Evolutionary conservation across 2,888 invertebrate genomes (phyloP).

Genomic region (Agrochola lychnidis): DNA sequence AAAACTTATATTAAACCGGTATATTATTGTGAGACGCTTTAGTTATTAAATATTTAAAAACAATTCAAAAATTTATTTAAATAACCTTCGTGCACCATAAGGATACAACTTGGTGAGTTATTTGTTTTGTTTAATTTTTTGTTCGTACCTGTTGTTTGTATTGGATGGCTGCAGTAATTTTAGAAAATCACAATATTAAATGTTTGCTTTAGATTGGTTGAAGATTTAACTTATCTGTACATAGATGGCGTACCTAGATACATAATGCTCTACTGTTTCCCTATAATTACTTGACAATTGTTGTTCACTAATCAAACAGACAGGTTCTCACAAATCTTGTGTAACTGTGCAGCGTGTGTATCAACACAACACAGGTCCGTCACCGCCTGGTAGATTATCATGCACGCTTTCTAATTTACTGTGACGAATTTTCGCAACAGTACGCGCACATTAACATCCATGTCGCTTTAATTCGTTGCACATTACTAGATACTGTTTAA

Average conservation of each 20-base stretch:
- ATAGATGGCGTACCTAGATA: neutral
- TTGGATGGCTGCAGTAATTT: slow-evolving; percentile 18
- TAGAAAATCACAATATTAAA: slow-evolving; percentile 16
- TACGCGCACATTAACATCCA: slow-evolving; percentile 71
- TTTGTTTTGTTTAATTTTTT: slow-evolving; percentile 57
- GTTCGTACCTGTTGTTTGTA: slow-evolving; percentile 33
- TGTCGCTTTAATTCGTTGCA: slow-evolving; percentile 72
- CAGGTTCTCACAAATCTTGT: slow-evolving; percentile 56
- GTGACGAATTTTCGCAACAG: slow-evolving; percentile 84
- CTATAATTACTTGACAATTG: slow-evolving; percentile 23
- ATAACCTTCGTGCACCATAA: slow-evolving; percentile 32
- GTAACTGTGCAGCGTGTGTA: slow-evolving; percentile 59
- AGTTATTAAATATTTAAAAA: slow-evolving; percentile 21
- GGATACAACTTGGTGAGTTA: slow-evolving; percentile 59
- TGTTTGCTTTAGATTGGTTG: slow-evolving; percentile 3
- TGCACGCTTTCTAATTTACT: slow-evolving; percentile 88
- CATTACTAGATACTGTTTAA: slow-evolving; percentile 60
- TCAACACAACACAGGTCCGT: slow-evolving; percentile 64
- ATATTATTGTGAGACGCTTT: slow-evolving; percentile 52
- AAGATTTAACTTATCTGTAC: neutral
- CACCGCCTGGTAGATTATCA: slow-evolving; percentile 72
- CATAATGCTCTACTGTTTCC: neutral
- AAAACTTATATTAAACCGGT: slow-evolving; percentile 39
- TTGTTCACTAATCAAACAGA: slow-evolving; percentile 34
- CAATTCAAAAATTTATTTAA: neutral